Evolutionary conservation across 1,140 invertebrate species (phyloP), one percentile per base, ranked within the genome.

Genomic region (Homalodisca vitripennis): DNA sequence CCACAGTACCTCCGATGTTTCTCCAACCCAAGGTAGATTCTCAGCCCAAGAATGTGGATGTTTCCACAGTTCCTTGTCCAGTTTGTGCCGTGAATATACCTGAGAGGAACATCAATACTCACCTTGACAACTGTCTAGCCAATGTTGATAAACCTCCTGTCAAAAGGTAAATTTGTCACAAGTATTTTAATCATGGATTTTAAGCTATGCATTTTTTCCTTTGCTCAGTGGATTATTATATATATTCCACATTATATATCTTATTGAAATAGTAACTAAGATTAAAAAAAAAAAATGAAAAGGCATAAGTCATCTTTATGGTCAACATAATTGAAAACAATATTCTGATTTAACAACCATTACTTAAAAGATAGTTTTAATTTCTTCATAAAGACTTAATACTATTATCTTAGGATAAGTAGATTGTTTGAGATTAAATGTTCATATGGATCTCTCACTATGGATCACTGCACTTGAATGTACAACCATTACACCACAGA

Each of bases 81-180:
- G 82, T 86, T 0, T 86, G 85, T 69, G 77, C 74, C 66, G 81
- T 85, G 31, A 75, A 78, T 12, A 78, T 86, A 46, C 74, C 77
- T 13, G 72, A 80, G 60, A 70, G 67, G 2, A 77, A 80, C 71
- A 82, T 86, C 12, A 86, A 86, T 73, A 75, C 74, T 22, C 85
- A 86, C 76, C 77, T 86, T 31, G 85, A 86, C 75, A 77, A 78
- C 55, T 86, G 85, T 74, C 75, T 85, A 29, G 78, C 80, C 65
- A 73, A 79, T 70, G 55, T 41, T 67, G 47, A 64, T 46, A 29
- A 70, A 64, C 27, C 66, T 24, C 30, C 34, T 10, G 46, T 2
- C 2, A 55, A 51, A 67, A 67, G 55, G 55, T 60, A 27, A 60
- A 20, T 53, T 53, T 41, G n/a, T n/a, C n/a, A n/a, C n/a, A n/a